A percentile compares a stretch with the other conserved stretches of the same genome.
These are phyloP conservation scores for Melanotaenia trifasciata DNA, from an alignment of 2,797 vertebrate genomes.

Conservation along the genomic window DNA sequence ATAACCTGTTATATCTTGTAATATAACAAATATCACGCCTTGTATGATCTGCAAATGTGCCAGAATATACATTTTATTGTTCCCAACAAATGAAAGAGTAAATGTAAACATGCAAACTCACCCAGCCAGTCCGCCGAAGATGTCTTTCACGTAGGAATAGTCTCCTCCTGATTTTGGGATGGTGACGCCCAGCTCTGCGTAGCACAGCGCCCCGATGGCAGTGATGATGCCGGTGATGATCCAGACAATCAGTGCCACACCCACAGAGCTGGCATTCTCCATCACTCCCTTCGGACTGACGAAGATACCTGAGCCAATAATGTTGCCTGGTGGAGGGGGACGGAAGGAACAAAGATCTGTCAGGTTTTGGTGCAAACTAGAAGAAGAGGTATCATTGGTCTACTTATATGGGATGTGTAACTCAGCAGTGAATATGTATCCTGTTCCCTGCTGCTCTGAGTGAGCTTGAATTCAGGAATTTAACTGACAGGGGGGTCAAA, in stretches of 20 bases:
- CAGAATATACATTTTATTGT: not conserved
- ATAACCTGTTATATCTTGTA: not conserved
- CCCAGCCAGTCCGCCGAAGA: constrained; percentile 94
- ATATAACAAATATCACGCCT: not conserved
- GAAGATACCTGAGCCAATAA: constrained; percentile 95
- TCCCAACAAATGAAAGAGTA: not conserved
- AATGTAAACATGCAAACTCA: constrained; percentile 70
- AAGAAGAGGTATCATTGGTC: not conserved
- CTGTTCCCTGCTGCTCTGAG: not conserved
- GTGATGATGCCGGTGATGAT: constrained; percentile 92
- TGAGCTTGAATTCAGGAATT: not conserved
- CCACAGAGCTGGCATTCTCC: constrained; percentile 93
- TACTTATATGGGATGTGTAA: too few species aligned
- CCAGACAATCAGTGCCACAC: constrained; percentile 91
- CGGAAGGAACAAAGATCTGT: not conserved
- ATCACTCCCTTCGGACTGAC: constrained; percentile 94
- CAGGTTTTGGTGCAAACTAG: not conserved
- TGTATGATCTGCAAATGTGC: not conserved
- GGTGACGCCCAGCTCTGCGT: constrained; percentile 93
- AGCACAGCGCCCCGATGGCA: constrained; percentile 92
- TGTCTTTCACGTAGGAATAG: constrained; percentile 95
- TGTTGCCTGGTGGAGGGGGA: constrained; percentile 86
- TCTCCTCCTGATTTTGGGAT: constrained; percentile 95
- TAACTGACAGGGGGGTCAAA: too few species aligned
- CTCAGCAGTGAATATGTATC: not conserved